Conservation (phyloP, 2,888 invertebrate species). For the Synanthedon vespiformis region DNA sequence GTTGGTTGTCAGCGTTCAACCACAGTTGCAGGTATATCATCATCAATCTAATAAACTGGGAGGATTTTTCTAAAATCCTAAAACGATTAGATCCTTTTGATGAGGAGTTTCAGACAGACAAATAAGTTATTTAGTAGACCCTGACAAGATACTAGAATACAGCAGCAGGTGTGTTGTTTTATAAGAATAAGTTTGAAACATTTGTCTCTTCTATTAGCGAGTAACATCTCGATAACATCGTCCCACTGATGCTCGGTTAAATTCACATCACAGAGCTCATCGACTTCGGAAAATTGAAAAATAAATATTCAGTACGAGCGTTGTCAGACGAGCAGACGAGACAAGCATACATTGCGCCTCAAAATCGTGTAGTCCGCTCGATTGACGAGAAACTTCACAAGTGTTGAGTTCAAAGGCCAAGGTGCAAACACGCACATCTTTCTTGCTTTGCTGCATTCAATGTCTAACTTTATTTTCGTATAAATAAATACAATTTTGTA, state of each 20-base stretch:
- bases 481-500: no score
- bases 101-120: no score
- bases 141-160: background rate
- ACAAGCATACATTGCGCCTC: conserved; percentile 20
- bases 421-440: no score
- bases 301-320: conserved; percentile 42
- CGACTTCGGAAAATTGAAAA: conserved; percentile 38
- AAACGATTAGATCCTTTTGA: no score
- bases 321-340: conserved; percentile 9
- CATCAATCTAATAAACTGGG: background rate
- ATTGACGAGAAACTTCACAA: conserved; percentile 1
- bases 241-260: conserved; percentile 6
- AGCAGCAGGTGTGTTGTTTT: no score
- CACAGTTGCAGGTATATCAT: conserved; percentile 67
- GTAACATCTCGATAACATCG: background rate
- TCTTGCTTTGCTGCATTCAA: no score
- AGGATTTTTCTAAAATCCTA: no score
- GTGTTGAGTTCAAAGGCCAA: no score
- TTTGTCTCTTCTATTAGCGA: no score
- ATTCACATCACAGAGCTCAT: conserved; percentile 22
- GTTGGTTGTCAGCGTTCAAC: conserved; percentile 74
- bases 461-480: no score
- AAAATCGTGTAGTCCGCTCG: conserved; percentile 9
- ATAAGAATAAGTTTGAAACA: no score
- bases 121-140: no score